A percentile compares a stretch with the other conserved stretches of the same genome.
Evolutionary conservation across 2,797 vertebrate species (phyloP).

Genomic region (Arnoldichthys spilopterus): DNA sequence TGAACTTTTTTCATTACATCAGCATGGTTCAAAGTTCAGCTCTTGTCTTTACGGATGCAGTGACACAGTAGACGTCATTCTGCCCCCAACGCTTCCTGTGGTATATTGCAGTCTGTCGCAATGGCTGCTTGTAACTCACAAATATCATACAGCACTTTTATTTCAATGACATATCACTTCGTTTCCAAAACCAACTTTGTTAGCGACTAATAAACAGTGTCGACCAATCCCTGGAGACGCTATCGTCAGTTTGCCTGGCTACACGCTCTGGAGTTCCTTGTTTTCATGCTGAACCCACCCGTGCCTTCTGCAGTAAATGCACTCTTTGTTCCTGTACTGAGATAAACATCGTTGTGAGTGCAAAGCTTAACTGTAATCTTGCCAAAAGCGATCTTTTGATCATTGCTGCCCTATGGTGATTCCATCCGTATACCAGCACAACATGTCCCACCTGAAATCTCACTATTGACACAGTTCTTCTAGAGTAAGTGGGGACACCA

Average conservation of each 20-base stretch:
- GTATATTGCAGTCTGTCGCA: background rate
- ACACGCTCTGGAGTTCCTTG: background rate
- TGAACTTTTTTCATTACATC: too few relatives aligned
- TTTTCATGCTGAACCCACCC: background rate
- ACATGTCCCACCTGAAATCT: background rate
- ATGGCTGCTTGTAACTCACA: background rate
- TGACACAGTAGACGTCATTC: too few relatives aligned
- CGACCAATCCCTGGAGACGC: background rate
- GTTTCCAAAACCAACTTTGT: background rate
- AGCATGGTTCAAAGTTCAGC: background rate
- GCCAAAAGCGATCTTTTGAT: slow-evolving; percentile 45
- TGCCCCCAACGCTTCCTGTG: too few relatives aligned
- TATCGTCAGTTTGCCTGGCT: background rate
- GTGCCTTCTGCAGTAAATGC: slow-evolving; percentile 20
- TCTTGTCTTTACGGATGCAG: background rate
- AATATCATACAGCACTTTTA: background rate
- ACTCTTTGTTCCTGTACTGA: slow-evolving; percentile 40
- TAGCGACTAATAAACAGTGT: background rate
- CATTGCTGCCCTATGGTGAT: slow-evolving; percentile 39
- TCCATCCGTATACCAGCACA: slow-evolving; percentile 44
- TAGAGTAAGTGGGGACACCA: background rate
- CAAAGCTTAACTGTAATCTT: slow-evolving; percentile 43
- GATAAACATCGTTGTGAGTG: slow-evolving; percentile 49
- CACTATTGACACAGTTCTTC: background rate
- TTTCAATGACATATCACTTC: too few relatives aligned